phyloP scores from a whole-genome alignment of 2,797 vertebrate genomes.

The Characodon lateralis region DNA sequence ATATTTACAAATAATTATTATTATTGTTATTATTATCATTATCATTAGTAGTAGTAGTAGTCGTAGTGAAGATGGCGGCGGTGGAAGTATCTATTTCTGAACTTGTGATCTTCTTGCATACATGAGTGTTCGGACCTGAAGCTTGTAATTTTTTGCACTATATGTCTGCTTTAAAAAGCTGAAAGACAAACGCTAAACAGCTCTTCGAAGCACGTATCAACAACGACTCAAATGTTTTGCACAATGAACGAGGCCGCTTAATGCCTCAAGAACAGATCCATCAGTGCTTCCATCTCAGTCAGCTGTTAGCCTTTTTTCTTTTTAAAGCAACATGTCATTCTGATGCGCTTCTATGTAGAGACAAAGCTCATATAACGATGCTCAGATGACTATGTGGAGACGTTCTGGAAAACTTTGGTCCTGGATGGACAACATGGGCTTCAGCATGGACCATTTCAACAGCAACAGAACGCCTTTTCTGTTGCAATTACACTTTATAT shows the following conservation, averaged over 20 bases:
- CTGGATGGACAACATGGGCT: too few species aligned
- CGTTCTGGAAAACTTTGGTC: too few species aligned
- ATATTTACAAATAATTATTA: too few species aligned
- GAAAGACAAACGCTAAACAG: background rate
- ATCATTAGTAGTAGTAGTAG: background rate
- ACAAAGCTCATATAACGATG: background rate
- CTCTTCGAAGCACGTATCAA: background rate
- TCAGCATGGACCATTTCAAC: background rate
- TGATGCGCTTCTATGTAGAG: background rate
- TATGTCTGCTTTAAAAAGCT: background rate
- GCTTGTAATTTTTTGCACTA: background rate
- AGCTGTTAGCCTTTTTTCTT: background rate
- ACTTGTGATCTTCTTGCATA: too few species aligned
- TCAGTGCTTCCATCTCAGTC: background rate
- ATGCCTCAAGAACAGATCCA: background rate
- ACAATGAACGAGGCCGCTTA: background rate
- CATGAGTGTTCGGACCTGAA: too few species aligned
- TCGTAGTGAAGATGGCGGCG: background rate
- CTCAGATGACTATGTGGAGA: too few species aligned
- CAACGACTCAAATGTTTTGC: background rate
- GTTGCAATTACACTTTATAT: background rate
- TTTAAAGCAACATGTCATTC: background rate
- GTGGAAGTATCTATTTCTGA: background rate
- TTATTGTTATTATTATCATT: too few species aligned
- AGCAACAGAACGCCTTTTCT: background rate